Conservation (phyloP, 2,113 vertebrate species). For the Caretta caretta region DNA sequence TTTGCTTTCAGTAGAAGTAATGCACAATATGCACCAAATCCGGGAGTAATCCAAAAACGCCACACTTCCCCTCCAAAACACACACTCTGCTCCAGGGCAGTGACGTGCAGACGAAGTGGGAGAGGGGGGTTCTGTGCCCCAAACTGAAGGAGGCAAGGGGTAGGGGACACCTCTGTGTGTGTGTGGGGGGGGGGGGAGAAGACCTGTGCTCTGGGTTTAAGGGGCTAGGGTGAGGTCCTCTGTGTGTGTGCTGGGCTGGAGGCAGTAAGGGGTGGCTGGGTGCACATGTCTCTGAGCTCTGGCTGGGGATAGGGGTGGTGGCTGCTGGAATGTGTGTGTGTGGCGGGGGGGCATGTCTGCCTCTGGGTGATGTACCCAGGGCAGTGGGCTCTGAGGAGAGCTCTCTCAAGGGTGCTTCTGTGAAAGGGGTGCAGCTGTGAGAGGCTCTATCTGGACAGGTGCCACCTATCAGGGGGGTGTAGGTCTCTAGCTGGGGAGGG, state of each 20-base stretch:
- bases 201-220: not conserved
- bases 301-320: not conserved
- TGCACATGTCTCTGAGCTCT: not conserved
- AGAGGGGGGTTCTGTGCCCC: too few species aligned
- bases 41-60: constrained; percentile 39
- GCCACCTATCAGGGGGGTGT: too few species aligned
- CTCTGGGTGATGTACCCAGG: not conserved
- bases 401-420: not conserved
- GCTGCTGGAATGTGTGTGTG: not conserved
- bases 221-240: not conserved
- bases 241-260: too few species aligned
- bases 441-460: not conserved
- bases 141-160: constrained; percentile 20
- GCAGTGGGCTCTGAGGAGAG: not conserved
- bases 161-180: not conserved
- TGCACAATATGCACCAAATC: constrained; percentile 34
- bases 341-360: not conserved
- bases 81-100: not conserved
- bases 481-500: not conserved
- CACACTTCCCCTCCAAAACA: constrained; percentile 22
- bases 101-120: not conserved
- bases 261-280: not conserved
- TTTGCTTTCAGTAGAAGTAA: constrained; percentile 49
- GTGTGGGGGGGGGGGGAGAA: too few species aligned
- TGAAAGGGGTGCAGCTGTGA: not conserved